Evolutionary conservation across 2,797 vertebrate species (phyloP), one percentile per base, ranked within the genome.

Genomic region (Galaxias olidus): DNA sequence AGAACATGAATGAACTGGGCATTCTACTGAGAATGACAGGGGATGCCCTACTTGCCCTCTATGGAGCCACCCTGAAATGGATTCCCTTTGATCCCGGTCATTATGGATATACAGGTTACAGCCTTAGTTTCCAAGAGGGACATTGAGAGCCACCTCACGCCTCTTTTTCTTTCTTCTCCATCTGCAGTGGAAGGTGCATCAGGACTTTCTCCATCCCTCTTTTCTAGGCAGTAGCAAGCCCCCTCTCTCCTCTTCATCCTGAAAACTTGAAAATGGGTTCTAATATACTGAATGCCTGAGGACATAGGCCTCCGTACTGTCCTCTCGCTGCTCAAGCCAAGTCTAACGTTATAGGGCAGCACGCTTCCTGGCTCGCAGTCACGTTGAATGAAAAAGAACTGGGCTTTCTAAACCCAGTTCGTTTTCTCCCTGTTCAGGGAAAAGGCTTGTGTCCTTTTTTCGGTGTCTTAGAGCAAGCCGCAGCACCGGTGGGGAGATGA

Each of bases 241-340:
- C 69, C 69, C 81, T 82, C 80, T 73, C 52, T 70, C 50, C 57
- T 54, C 15, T 60, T 72, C 53, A 41, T 78, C 74, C 73, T 62
- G 68, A 57, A 77, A 75, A 76, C 64, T 73, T 72, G 71, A 74
- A 80, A 60, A 66, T 56, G 71, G 72, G 66, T 52, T 61, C 59
- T 87, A 80, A 86, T 86, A 85, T 82, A 84, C 87, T 86, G 20
- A 60, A 43, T 54, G 65, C 75, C 69, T 80, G 65, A 73, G 74
- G 66, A 71, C 20, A 10, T 63, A 9, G 58, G n/a, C 59, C 11
- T 11, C 47, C 30, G 9, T 40, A 63, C 67, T 59, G 17, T 17
- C 49, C 49, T 51, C n/a, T 51, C 15, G n/a, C 49, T 51, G 49
- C 49, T 15, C 4, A n/a, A 15, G 10, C 15, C 15, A 18, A 51